Evolutionary conservation across 1,140 invertebrate species (phyloP).

Genomic region (Laupala kohalensis): DNA sequence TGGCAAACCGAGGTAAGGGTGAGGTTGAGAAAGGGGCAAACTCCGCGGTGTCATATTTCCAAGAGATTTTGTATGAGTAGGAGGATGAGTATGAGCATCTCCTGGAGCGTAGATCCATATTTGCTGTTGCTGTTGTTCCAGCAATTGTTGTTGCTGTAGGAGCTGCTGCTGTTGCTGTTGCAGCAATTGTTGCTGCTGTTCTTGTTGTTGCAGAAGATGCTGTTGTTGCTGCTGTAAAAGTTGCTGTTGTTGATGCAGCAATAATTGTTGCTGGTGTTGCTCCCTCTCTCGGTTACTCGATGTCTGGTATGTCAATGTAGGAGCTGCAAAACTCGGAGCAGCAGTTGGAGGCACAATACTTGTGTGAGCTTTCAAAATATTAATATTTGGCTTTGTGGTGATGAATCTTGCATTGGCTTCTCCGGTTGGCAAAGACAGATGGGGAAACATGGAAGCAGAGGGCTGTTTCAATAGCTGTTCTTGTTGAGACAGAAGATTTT

Average conservation of each 20-base stretch:
- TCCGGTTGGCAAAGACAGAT: constrained; percentile 24
- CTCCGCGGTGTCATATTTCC: background rate
- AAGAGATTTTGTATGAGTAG: constrained; percentile 8
- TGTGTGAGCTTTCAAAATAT: constrained; percentile 50
- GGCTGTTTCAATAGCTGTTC: constrained; percentile 2
- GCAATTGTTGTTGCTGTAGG: constrained; percentile 2
- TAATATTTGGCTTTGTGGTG: constrained; percentile 50
- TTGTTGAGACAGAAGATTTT: constrained; percentile 3
- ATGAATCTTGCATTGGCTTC: constrained; percentile 51
- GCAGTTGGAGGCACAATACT: constrained; percentile 34
- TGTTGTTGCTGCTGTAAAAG: constrained; percentile 6
- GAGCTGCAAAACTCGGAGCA: constrained; percentile 35
- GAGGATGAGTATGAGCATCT: constrained; percentile 17
- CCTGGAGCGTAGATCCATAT: constrained; percentile 14
- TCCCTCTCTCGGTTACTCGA: background rate
- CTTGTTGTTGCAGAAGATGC: background rate
- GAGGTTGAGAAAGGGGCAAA: background rate
- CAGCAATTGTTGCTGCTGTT: constrained; percentile 8
- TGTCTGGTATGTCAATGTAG: constrained; percentile 21
- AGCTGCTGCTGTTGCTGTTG: constrained; percentile 7
- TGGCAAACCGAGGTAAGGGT: constrained; percentile 1
- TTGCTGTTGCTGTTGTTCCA: constrained; percentile 6
- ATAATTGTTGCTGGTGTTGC: constrained; percentile 5
- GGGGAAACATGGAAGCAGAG: constrained; percentile 18
- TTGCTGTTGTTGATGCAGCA: background rate